Conservation (phyloP, 2,888 invertebrate species). For the Heteromyza rotundicornis region DNA sequence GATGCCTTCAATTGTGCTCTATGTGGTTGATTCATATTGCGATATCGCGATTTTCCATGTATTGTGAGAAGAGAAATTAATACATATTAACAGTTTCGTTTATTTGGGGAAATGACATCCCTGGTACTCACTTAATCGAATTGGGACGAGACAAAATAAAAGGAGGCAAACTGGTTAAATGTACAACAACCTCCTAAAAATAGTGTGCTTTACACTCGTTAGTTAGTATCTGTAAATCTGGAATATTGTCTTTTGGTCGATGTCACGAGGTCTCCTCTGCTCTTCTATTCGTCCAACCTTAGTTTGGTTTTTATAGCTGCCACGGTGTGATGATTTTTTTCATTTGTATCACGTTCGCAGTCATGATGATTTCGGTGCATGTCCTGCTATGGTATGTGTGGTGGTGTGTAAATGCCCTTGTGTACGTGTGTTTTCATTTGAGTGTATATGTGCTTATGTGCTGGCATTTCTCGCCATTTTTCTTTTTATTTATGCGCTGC, state of each 20-base stretch:
- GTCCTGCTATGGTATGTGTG: slow-evolving; percentile 5
- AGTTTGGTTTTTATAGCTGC: slow-evolving; percentile 14
- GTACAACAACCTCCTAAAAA: too few relatives aligned
- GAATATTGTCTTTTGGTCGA: slow-evolving; percentile 44
- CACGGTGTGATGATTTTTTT: slow-evolving; percentile 41
- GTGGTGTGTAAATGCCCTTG: not conserved
- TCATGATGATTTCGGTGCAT: slow-evolving; percentile 47
- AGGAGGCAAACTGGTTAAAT: not conserved
- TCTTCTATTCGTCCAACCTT: not conserved
- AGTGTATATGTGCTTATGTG: slow-evolving; percentile 9
- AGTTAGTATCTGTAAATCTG: slow-evolving; percentile 44
- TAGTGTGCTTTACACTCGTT: slow-evolving; percentile 30
- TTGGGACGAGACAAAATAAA: not conserved
- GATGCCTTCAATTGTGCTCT: too few relatives aligned
- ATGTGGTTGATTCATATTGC: too few relatives aligned
- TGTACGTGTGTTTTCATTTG: slow-evolving; percentile 1
- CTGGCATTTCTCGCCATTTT: slow-evolving; percentile 43
- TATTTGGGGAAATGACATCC: too few relatives aligned
- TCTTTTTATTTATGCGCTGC: slow-evolving; percentile 50
- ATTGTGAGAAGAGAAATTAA: too few relatives aligned
- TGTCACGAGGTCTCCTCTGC: slow-evolving; percentile 35
- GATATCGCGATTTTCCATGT: too few relatives aligned
- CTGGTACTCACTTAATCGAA: too few relatives aligned
- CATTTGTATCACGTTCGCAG: slow-evolving; percentile 57
- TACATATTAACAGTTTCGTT: too few relatives aligned